Percentiles rank a stretch among this genome's conserved stretches.
Conservation (phyloP, 1,140 invertebrate genomes). For the Drosophila tsacasi region DNA sequence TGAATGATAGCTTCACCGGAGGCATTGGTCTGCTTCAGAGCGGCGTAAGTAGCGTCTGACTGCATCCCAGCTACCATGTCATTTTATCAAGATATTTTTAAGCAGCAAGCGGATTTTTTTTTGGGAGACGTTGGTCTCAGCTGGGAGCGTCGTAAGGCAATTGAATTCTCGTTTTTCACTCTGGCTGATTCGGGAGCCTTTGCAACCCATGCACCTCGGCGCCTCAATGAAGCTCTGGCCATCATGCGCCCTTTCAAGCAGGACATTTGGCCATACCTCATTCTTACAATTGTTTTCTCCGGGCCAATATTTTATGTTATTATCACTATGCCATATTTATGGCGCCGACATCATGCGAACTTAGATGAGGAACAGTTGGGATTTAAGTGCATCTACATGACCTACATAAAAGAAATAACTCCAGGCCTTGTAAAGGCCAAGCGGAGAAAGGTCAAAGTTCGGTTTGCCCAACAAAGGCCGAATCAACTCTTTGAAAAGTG, state of each 20-base stretch:
- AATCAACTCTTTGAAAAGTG: slow-evolving; percentile 87
- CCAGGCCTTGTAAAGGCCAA: slow-evolving; percentile 26
- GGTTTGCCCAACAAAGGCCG: slow-evolving; percentile 57
- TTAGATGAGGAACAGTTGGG: slow-evolving; percentile 52
- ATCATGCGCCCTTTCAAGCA: slow-evolving; percentile 89
- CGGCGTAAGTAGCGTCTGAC: slow-evolving; percentile 85
- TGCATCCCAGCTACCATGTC: neutral
- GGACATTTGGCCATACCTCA: slow-evolving; percentile 88
- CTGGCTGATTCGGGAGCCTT: slow-evolving; percentile 90
- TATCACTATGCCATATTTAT: slow-evolving; percentile 86
- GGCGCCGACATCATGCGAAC: slow-evolving; percentile 46
- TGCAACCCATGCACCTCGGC: slow-evolving; percentile 89
- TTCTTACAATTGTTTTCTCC: slow-evolving; percentile 86
- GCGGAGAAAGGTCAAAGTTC: neutral
- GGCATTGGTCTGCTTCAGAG: slow-evolving; percentile 89
- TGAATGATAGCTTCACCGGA: slow-evolving; percentile 89
- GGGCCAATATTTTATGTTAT: slow-evolving; percentile 86
- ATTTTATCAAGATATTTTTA: slow-evolving; percentile 15
- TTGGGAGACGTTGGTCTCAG: slow-evolving; percentile 90
- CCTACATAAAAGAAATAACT: slow-evolving; percentile 81
- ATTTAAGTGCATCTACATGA: slow-evolving; percentile 47
- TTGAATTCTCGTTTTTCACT: slow-evolving; percentile 90
- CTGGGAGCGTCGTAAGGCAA: slow-evolving; percentile 88
- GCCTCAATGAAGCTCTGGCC: slow-evolving; percentile 89
- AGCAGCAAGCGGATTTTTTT: slow-evolving; percentile 89